Percentiles rank a stretch among this genome's conserved stretches.
Evolutionary conservation across 2,113 vertebrate genomes (phyloP).

Genomic region (Centropus unirufus): DNA sequence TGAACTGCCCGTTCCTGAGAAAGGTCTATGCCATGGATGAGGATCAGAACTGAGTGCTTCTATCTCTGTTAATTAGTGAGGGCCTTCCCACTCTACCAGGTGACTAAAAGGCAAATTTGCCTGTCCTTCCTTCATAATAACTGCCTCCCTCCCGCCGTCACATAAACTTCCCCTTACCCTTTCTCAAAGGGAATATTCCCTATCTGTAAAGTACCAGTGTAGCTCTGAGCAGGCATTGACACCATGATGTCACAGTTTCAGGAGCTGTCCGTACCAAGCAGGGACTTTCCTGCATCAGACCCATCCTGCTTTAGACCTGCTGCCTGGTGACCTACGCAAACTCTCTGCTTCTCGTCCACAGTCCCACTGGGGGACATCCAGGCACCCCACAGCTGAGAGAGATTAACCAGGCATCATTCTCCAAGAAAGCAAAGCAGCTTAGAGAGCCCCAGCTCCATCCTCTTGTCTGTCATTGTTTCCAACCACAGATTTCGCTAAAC

Average conservation of each 20-base stretch:
- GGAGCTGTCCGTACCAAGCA: background rate
- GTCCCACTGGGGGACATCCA: background rate
- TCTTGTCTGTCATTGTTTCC: background rate
- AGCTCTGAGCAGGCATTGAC: background rate
- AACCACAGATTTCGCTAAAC: slow-evolving; percentile 3
- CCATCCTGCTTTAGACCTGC: background rate
- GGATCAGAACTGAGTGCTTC: background rate
- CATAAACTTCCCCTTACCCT: background rate
- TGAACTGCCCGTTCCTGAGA: background rate
- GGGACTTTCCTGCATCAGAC: background rate
- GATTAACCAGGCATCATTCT: background rate
- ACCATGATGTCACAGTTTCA: background rate
- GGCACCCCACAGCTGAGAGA: background rate
- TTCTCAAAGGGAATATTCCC: background rate
- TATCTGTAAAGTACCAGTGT: accelerated
- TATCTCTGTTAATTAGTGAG: background rate
- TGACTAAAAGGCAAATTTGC: background rate
- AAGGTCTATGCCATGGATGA: accelerated
- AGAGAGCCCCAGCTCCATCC: background rate
- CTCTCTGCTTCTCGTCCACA: background rate
- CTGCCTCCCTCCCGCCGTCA: background rate
- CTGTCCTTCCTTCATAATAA: background rate
- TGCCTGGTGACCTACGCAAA: background rate
- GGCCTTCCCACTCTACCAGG: accelerated
- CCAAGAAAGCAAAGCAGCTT: slow-evolving; percentile 2